Conservation (phyloP, 2,113 vertebrate species). For the Rhabdornis inornatus region DNA sequence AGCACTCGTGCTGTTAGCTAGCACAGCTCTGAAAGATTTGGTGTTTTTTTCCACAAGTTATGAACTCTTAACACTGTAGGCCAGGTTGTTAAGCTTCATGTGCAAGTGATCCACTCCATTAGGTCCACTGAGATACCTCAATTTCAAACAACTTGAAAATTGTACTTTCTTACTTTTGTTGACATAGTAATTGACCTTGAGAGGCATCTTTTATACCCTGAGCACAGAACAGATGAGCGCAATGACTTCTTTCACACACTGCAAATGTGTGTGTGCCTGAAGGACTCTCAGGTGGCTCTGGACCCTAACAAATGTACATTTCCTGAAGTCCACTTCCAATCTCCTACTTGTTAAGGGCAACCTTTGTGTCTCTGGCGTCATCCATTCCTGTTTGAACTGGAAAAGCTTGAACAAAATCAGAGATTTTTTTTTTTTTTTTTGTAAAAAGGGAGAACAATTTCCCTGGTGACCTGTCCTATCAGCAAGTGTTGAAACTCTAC, state of each 20-base stretch:
- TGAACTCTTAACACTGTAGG: neutral
- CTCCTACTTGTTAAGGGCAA: neutral
- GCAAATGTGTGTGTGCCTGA: neutral
- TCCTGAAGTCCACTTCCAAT: neutral
- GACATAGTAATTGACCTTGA: neutral
- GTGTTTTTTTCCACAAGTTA: neutral
- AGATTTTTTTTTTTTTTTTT: neutral
- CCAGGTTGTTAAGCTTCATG: neutral
- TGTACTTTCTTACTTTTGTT: neutral
- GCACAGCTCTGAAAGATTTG: neutral
- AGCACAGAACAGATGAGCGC: neutral
- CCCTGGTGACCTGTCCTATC: neutral
- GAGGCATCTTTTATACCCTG: neutral
- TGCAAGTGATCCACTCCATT: neutral
- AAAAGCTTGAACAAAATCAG: neutral
- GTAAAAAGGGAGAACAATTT: neutral
- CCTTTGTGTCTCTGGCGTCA: neutral
- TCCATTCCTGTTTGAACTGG: neutral
- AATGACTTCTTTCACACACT: neutral
- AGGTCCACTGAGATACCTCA: neutral
- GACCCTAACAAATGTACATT: neutral
- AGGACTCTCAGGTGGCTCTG: neutral
- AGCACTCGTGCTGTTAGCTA: neutral
- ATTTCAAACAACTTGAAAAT: slow-evolving; percentile 11
- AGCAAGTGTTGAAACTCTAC: neutral